Percentiles rank a stretch among this genome's conserved stretches.
Evolutionary conservation across 2,888 invertebrate genomes (phyloP).

Genomic region (Galerucella nymphaeae): DNA sequence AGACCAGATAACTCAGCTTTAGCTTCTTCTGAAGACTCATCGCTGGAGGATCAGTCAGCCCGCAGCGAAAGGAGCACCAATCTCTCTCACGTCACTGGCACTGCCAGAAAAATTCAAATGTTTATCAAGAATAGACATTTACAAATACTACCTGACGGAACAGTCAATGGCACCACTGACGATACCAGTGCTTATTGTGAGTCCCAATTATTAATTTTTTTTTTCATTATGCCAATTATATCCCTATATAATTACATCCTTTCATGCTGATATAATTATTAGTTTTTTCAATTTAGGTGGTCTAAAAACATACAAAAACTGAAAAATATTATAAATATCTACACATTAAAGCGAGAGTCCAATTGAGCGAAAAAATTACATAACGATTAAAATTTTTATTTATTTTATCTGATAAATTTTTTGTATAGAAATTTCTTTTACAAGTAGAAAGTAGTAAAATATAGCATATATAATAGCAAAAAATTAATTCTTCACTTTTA

Average conservation of each 20-base stretch:
- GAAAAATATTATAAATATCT: too few species aligned
- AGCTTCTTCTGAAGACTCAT: constrained; percentile 36
- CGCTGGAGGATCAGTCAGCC: constrained; percentile 58
- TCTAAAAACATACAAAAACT: too few species aligned
- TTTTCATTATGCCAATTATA: neutral
- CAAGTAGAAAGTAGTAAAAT: too few species aligned
- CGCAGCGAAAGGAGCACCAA: constrained; percentile 81
- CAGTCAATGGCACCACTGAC: constrained; percentile 85
- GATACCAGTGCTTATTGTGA: constrained; percentile 86
- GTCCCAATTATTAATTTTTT: constrained; percentile 62
- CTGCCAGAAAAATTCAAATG: constrained; percentile 83
- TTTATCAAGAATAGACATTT: constrained; percentile 86
- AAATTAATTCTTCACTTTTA: too few species aligned
- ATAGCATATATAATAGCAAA: too few species aligned
- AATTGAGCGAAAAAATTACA: too few species aligned
- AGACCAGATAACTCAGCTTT: constrained; percentile 42
- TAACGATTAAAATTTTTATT: too few species aligned
- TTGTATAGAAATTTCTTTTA: too few species aligned
- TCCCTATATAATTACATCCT: neutral
- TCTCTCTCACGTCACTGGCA: constrained; percentile 83
- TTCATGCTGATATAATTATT: too few species aligned
- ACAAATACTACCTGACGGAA: constrained; percentile 85
- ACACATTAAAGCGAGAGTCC: too few species aligned
- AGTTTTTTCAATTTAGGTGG: too few species aligned
- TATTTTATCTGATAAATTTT: too few species aligned